Evolutionary conservation across 1,140 invertebrate genomes (phyloP).

Genomic region (Globodera ellingtonae): DNA sequence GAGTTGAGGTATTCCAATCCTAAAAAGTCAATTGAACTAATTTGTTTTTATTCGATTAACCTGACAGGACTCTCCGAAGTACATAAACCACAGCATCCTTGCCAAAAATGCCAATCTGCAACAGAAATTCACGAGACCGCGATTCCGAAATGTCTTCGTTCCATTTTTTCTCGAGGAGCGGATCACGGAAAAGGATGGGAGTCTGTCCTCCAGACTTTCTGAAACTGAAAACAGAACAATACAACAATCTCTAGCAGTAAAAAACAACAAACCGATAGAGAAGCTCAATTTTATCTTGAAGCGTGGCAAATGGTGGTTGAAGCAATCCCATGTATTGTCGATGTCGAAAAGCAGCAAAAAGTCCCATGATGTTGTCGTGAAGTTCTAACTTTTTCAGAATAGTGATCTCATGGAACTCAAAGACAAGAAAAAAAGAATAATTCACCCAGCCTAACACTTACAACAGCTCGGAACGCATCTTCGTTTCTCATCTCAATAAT

Average conservation of each 20-base stretch:
- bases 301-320: conserved; percentile 10
- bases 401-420: conserved; percentile 21
- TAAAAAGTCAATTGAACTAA: not conserved
- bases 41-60: not conserved
- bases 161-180: not conserved
- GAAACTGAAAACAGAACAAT: conserved; percentile 11
- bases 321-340: conserved; percentile 27
- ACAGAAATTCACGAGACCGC: not conserved
- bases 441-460: conserved; percentile 2
- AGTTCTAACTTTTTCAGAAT: conserved; percentile 21
- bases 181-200: conserved; percentile 15
- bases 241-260: not conserved
- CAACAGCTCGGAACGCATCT: conserved; percentile 12
- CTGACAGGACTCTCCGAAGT: conserved; percentile 5
- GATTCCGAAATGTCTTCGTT: not conserved
- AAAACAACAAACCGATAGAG: conserved; percentile 7
- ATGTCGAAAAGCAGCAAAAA: conserved; percentile 28
- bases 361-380: conserved; percentile 14
- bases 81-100: conserved; percentile 21
- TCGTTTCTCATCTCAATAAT: conserved; percentile 23
- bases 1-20: conserved; percentile 18
- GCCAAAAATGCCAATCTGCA: conserved; percentile 7
- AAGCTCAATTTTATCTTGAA: conserved; percentile 24
- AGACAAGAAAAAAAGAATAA: not conserved
- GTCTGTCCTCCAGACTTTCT: conserved; percentile 15